Percentiles rank a stretch among this genome's conserved stretches.
phyloP scores from a whole-genome alignment of 1,140 invertebrate genomes.

The Drosophila triauraria region DNA sequence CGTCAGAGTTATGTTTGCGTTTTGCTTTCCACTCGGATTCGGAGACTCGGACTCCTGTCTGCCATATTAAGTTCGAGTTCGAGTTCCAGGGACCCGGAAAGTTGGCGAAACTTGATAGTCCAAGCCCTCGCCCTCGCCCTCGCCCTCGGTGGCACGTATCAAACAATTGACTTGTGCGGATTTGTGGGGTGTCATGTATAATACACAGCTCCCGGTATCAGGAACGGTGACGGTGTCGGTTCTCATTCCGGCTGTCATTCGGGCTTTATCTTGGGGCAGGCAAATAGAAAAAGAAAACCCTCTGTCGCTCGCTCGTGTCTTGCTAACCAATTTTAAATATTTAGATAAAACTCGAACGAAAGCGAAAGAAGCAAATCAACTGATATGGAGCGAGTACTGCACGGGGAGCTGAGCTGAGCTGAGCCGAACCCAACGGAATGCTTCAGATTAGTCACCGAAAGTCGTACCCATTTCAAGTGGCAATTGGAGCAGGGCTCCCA shows the following conservation, averaged over 20 bases:
- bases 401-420: background rate
- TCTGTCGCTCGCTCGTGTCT: conserved; percentile 45
- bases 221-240: conserved; percentile 20
- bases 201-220: conserved; percentile 36
- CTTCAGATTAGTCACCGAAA: conserved; percentile 70
- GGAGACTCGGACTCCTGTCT: conserved; percentile 21
- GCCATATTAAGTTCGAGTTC: conserved; percentile 45
- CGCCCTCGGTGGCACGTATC: conserved; percentile 51
- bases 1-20: conserved; percentile 36
- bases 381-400: conserved; percentile 42
- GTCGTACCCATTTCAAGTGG: conserved; percentile 69
- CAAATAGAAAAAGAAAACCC: conserved; percentile 28
- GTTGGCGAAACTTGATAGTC: conserved; percentile 48
- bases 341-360: conserved; percentile 74
- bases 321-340: conserved; percentile 77
- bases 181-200: conserved; percentile 47
- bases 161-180: conserved; percentile 57
- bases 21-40: conserved; percentile 2
- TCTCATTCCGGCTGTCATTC: conserved; percentile 47
- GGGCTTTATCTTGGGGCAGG: conserved; percentile 38
- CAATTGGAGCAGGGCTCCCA: conserved; percentile 15
- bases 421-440: conserved; percentile 24
- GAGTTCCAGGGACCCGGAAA: conserved; percentile 16
- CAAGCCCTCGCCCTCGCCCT: conserved; percentile 22
- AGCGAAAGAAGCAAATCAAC: conserved; percentile 68